Base-by-base conservation (phyloP, 2,113 vertebrate species). In the Osmerus mordax region DNA sequence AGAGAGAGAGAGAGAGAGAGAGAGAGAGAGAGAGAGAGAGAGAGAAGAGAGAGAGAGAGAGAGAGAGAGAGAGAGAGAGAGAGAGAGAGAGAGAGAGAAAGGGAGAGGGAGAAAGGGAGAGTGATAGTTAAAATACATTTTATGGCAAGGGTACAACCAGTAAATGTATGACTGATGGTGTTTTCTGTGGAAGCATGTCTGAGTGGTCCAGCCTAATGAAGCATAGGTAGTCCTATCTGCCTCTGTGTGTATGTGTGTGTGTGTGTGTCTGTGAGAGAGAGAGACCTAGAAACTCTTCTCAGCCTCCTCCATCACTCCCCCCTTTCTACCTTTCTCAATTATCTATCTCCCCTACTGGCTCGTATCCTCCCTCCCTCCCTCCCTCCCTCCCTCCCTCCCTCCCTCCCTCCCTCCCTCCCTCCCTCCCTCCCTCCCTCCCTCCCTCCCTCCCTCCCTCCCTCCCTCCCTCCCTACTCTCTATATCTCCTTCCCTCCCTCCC, bases 131-230 rank as follows among this genome's bases (percentile, higher is more conserved):
- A 41, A 6, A 41, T 41, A 41, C 6, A 9, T 8, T 41, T 41
- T 41, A 4, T 41, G 36, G 36, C 36, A 41, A 41, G 6, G 36
- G 36, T 9, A 41, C 36, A 41, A 56, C 72, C 65, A 70, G 74
- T 72, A 55, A 1, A 58, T 53, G 72, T 85, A 82, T 75, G 80
- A 81, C 81, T 84, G 82, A 87, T 86, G 70, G 68, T 14, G 61
- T 70, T 1, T 28, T 78, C 71, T 71, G 72, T 84, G 83, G 71
- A 80, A 75, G 80, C 80, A 84, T 74, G 80, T 80, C 76, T 81
- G 84, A 81, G 78, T 80, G 78, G 82, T 72, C 81, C 68, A 69
- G 69, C 70, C 75, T 78, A 82, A 86, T 87, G 79, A 84, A 85
- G 78, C 81, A 78, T 63, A 73, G 73, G 77, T 85, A 86, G 84